Evolutionary conservation across 2,113 vertebrate species (phyloP), one percentile per base, ranked within the genome.

Genomic region (Tringa solitaria): DNA sequence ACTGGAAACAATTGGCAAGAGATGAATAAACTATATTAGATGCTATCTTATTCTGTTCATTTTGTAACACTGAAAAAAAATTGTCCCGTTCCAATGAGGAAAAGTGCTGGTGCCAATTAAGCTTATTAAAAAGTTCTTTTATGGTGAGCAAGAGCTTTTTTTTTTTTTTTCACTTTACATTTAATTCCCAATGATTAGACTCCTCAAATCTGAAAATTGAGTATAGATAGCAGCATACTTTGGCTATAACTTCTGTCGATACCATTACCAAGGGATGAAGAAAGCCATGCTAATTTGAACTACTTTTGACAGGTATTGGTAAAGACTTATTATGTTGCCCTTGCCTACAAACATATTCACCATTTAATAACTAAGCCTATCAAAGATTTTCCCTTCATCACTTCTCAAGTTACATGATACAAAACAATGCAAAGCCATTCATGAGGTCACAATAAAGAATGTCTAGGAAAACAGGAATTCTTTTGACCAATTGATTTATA

Each of bases 91-190:
- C 64, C 78, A 84, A 89, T 92, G 63, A 92, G 82, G 73, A 90
- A 73, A 90, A 46, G 24, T 41, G 26, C 37, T 96, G 59, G 43
- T 93, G 72, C 77, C 91, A 94, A 68, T 93, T 96, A 94, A 90
- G 57, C 61, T 95, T 92, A 95, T 96, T 95, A 96, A 96, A 95
- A 95, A 93, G 81, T 89, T 95, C 76, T 95, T 97, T 87, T 68
- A 3, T 84, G 61, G 32, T 93, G 95, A 95, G 77, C 77, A 95
- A 95, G 43, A 93, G n/a, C 12, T 35, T 32, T 35, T 32, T 74
- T 85, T 76, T n/a, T n/a, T n/a, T 82, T 80, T 41, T 12, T 26
- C 4, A 41, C 33, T 72, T 86, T 37, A 9, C 12, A 8, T 73
- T 91, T 92, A 60, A 46, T 87, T 88, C n/a, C 6, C 22, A 35